Conservation (phyloP, 2,113 vertebrate species). For the Ochotona curzoniae region DNA sequence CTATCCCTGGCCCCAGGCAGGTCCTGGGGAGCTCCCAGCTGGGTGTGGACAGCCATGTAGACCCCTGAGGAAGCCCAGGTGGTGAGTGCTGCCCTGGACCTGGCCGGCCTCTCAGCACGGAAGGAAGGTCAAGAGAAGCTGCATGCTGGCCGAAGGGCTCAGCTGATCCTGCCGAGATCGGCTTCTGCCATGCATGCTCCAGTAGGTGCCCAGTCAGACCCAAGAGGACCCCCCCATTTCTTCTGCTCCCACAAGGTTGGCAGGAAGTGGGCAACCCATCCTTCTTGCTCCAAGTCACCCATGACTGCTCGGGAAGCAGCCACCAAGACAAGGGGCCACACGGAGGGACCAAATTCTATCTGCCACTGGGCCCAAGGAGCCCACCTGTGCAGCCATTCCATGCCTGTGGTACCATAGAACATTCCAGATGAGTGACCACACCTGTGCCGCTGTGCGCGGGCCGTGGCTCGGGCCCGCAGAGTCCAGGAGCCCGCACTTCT, state of each 20-base stretch:
- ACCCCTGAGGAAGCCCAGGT: neutral
- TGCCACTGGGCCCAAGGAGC: slow-evolving; percentile 1
- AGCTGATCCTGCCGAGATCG: slow-evolving; percentile 16
- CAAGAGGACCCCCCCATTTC: neutral
- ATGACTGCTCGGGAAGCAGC: neutral
- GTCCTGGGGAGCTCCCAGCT: neutral
- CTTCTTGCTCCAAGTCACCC: neutral
- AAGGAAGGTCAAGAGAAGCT: neutral
- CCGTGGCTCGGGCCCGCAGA: neutral
- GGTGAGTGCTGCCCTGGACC: slow-evolving; percentile 25
- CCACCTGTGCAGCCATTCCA: slow-evolving; percentile 14
- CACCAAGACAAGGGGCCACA: rapidly evolving
- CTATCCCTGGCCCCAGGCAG: too few species aligned
- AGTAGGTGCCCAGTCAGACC: too few species aligned
- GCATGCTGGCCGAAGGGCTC: neutral
- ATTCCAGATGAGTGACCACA: neutral
- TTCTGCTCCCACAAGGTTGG: neutral
- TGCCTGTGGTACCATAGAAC: slow-evolving; percentile 28
- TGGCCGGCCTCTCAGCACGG: neutral
- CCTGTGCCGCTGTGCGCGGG: neutral
- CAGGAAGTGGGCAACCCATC: neutral
- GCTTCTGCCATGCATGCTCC: too few species aligned
- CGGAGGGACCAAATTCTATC: neutral
- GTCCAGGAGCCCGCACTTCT: slow-evolving; percentile 54
- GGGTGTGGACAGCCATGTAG: rapidly evolving